phyloP scores from a whole-genome alignment of 2,797 vertebrate species.

The Selene dorsalis region DNA sequence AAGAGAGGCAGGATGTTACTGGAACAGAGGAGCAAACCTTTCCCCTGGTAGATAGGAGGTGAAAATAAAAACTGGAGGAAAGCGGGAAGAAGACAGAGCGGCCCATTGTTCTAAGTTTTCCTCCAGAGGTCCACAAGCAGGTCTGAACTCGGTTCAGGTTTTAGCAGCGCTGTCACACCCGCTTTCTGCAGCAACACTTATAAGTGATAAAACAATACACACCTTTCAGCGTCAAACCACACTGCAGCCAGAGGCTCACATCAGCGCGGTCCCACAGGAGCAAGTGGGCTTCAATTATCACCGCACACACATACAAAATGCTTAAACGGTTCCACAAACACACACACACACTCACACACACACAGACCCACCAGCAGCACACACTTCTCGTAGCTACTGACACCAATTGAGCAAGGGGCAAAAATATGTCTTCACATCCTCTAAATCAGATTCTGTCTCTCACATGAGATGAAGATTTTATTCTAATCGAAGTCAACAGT shows the following conservation, averaged over 20 bases:
- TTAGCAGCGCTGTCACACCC: constrained; percentile 88
- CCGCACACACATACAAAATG: constrained; percentile 48
- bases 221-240: constrained; percentile 92
- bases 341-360: constrained; percentile 24
- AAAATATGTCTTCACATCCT: constrained; percentile 16
- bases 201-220: constrained; percentile 95
- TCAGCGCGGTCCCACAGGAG: constrained; percentile 59
- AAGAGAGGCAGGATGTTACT: neutral
- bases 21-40: constrained; percentile 9
- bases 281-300: constrained; percentile 75
- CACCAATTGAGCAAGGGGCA: constrained; percentile 23
- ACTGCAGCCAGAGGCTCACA: constrained; percentile 59
- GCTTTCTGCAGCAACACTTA: constrained; percentile 86
- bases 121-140: constrained; percentile 87
- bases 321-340: constrained; percentile 14
- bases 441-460: constrained; percentile 9
- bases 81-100: constrained; percentile 19
- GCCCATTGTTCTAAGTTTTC: constrained; percentile 83
- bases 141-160: constrained; percentile 84
- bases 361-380: constrained; percentile 12
- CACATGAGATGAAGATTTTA: constrained; percentile 11
- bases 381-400: constrained; percentile 39
- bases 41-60: constrained; percentile 25
- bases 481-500: constrained; percentile 34
- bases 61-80: constrained; percentile 34